Conservation (phyloP, 2,113 vertebrate species). For the Symphodus melops region DNA sequence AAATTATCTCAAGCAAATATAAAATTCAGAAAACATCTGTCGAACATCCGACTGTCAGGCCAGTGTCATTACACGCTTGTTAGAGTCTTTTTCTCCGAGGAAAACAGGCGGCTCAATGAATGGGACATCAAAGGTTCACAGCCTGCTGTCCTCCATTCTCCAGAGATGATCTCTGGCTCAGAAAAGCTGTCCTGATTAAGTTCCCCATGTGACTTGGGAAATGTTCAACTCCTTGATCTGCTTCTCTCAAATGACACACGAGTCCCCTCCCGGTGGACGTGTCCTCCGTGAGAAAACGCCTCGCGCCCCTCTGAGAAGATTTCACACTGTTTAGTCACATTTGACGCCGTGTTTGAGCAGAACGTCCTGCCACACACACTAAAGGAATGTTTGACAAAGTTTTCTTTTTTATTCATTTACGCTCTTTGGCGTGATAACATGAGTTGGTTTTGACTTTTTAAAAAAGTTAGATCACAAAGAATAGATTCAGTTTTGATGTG, state of each 20-base stretch:
- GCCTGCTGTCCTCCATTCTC: slow-evolving; percentile 22
- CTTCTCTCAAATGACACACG: slow-evolving; percentile 48
- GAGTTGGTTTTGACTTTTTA: neutral
- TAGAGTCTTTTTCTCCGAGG: slow-evolving; percentile 39
- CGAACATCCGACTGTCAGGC: slow-evolving; percentile 18
- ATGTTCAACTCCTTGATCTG: slow-evolving; percentile 52
- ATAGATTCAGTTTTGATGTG: slow-evolving; percentile 27
- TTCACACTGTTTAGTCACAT: slow-evolving; percentile 46
- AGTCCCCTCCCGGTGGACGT: slow-evolving; percentile 35
- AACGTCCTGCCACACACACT: neutral
- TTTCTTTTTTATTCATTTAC: no score
- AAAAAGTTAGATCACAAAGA: neutral
- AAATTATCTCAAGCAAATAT: slow-evolving; percentile 26
- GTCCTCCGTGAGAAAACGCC: slow-evolving; percentile 32
- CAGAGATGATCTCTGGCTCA: slow-evolving; percentile 46
- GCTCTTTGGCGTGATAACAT: slow-evolving; percentile 30
- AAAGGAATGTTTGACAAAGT: slow-evolving; percentile 8
- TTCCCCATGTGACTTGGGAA: slow-evolving; percentile 48
- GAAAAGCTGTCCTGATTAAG: slow-evolving; percentile 50
- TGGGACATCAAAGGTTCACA: slow-evolving; percentile 59
- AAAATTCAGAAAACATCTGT: slow-evolving; percentile 54
- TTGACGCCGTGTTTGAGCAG: slow-evolving; percentile 8
- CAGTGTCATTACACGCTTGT: slow-evolving; percentile 47
- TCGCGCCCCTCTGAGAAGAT: neutral
- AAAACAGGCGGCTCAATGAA: slow-evolving; percentile 42